Conservation (phyloP, 2,113 vertebrate species). For the Phalacrocorax carbo region DNA sequence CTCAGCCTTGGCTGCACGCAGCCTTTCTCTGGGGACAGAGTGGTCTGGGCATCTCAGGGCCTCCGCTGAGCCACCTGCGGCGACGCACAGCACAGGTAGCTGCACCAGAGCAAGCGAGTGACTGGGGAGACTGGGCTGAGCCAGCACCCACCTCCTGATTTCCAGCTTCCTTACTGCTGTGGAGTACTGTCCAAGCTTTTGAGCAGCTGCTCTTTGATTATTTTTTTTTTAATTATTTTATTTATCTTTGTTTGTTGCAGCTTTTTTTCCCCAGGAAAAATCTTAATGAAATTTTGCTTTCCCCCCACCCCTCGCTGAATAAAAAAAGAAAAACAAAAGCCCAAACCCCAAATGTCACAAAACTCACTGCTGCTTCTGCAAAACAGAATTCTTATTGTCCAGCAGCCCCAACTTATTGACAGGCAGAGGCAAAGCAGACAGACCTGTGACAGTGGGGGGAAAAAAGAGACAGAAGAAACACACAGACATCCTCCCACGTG, state of each 20-base stretch:
- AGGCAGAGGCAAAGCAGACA: slow-evolving; percentile 50
- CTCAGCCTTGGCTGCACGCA: neutral
- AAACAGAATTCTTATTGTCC: slow-evolving; percentile 30
- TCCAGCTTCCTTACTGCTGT: neutral
- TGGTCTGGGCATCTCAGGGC: neutral
- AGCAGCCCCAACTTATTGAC: neutral
- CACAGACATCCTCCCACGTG: neutral
- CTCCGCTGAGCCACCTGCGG: neutral
- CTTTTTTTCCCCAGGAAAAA: neutral
- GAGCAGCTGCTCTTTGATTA: neutral
- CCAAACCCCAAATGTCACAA: slow-evolving; percentile 20
- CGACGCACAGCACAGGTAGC: rapidly evolving
- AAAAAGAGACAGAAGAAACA: neutral
- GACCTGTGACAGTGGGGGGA: neutral
- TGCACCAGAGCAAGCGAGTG: neutral
- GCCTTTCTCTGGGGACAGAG: neutral
- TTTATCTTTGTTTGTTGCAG: neutral
- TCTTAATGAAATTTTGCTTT: neutral
- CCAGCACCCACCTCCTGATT: neutral
- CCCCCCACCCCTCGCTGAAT: neutral
- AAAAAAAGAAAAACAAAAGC: neutral
- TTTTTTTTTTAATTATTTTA: neutral
- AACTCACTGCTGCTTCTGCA: neutral
- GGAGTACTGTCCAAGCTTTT: neutral
- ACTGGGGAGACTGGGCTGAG: neutral